phyloP scores from a whole-genome alignment of 1,140 invertebrate genomes.

The Gryllus bimaculatus region DNA sequence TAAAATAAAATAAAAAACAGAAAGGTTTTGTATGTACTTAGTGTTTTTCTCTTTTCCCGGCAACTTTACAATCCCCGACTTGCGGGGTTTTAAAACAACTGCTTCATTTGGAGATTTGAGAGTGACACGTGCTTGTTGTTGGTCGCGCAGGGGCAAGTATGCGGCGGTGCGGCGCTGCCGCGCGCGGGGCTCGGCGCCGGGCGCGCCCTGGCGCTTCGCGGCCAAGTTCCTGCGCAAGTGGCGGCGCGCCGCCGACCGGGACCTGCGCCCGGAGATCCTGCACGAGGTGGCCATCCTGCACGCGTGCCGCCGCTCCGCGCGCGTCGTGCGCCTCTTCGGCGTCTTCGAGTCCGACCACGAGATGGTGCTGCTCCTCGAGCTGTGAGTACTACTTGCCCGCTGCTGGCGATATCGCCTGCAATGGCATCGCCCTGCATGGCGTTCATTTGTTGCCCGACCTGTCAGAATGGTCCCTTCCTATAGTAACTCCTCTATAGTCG shows the following conservation, averaged over 20 bases:
- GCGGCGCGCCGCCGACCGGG: slow-evolving; percentile 42
- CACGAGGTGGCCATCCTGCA: slow-evolving; percentile 61
- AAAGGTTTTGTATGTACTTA: too few species aligned
- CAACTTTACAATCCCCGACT: too few species aligned
- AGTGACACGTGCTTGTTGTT: not conserved
- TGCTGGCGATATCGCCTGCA: too few species aligned
- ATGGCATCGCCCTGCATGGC: too few species aligned
- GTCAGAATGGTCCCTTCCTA: too few species aligned
- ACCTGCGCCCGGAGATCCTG: slow-evolving; percentile 51
- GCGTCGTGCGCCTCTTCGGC: slow-evolving; percentile 57
- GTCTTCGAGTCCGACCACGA: slow-evolving; percentile 62
- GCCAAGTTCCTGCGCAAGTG: slow-evolving; percentile 65
- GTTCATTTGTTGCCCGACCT: too few species aligned
- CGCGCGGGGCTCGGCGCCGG: slow-evolving; percentile 44
- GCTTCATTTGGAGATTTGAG: too few species aligned
- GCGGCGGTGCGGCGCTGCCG: slow-evolving; percentile 58
- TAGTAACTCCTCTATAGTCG: too few species aligned
- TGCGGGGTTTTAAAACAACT: too few species aligned
- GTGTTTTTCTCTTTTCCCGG: too few species aligned
- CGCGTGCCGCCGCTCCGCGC: slow-evolving; percentile 47
- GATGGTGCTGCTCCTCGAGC: slow-evolving; percentile 64
- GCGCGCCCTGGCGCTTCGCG: slow-evolving; percentile 42
- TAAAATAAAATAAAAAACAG: too few species aligned
- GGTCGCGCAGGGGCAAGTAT: slow-evolving; percentile 59
- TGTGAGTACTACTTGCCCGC: slow-evolving; percentile 59